Conservation (phyloP, 2,888 invertebrate genomes). For the Stenichneumon culpator region DNA sequence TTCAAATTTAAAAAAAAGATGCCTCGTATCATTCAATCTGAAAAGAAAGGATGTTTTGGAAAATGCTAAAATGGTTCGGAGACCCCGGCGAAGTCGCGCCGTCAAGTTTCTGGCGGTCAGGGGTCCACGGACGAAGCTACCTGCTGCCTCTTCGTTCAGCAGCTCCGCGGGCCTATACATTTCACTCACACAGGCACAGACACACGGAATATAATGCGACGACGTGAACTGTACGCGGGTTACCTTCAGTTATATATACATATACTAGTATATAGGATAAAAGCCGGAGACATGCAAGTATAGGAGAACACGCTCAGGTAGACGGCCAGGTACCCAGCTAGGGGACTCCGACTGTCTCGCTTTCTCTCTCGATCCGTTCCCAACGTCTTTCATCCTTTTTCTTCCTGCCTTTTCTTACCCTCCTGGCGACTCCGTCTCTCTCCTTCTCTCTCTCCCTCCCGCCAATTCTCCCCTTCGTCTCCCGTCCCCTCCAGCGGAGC, state of each 20-base stretch:
- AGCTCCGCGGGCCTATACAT: conserved; percentile 27
- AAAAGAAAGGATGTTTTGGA: conserved; percentile 7
- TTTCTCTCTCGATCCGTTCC: conserved; percentile 39
- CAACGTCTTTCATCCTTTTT: conserved; percentile 62
- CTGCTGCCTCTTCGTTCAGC: conserved; percentile 55
- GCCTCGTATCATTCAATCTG: background rate
- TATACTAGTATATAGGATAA: conserved; percentile 46
- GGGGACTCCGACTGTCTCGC: conserved; percentile 41
- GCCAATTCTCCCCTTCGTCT: conserved; percentile 55
- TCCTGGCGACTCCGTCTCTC: conserved; percentile 24
- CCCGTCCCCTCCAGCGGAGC: conserved; percentile 34
- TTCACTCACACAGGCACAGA: conserved; percentile 22
- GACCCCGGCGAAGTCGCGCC: background rate
- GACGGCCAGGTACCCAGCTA: conserved; percentile 51
- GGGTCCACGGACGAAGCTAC: conserved; percentile 60
- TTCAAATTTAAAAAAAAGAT: background rate
- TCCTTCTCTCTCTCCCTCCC: conserved; percentile 56
- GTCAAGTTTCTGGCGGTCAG: conserved; percentile 50
- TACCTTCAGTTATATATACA: conserved; percentile 1
- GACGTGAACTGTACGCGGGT: conserved; percentile 11
- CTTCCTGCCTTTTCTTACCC: conserved; percentile 34
- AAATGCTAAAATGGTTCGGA: conserved; percentile 27
- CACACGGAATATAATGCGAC: conserved; percentile 25
- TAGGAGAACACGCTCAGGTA: conserved; percentile 58
- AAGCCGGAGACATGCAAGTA: conserved; percentile 31